Evolutionary conservation across 1,140 invertebrate genomes (phyloP).

Genomic region (Fopius arisanus): DNA sequence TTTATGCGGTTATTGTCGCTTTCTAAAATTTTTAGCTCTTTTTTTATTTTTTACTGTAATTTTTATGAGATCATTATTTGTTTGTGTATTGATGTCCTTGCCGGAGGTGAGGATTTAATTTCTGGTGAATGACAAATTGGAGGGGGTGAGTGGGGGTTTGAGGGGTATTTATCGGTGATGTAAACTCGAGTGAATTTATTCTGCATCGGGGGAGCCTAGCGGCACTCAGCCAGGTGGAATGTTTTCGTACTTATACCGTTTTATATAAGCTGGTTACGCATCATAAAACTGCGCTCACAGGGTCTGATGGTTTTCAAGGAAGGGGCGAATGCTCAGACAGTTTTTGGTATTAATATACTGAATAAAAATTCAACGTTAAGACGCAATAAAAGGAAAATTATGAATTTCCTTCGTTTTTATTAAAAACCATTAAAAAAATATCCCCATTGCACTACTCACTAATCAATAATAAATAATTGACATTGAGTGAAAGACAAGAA

Average conservation of each 20-base stretch:
- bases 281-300: constrained; percentile 48
- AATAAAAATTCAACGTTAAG: not conserved
- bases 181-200: constrained; percentile 4
- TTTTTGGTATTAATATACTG: not conserved
- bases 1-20: too few relatives aligned
- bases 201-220: not conserved
- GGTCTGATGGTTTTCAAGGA: constrained; percentile 37
- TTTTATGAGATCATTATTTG: not conserved
- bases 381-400: not conserved
- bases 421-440: too few relatives aligned
- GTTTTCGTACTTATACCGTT: not conserved
- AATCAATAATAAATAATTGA: too few relatives aligned
- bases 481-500: too few relatives aligned
- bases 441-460: too few relatives aligned
- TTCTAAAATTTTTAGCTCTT: too few relatives aligned
- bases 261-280: constrained; percentile 37
- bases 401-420: too few relatives aligned
- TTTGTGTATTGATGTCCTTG: not conserved
- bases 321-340: not conserved
- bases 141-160: not conserved
- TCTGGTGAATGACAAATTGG: not conserved
- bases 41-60: too few relatives aligned
- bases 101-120: not conserved
- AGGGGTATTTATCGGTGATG: constrained; percentile 4
- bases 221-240: constrained; percentile 14